phyloP scores from a whole-genome alignment of 2,113 vertebrate species.

The Mormyrus lacerda region DNA sequence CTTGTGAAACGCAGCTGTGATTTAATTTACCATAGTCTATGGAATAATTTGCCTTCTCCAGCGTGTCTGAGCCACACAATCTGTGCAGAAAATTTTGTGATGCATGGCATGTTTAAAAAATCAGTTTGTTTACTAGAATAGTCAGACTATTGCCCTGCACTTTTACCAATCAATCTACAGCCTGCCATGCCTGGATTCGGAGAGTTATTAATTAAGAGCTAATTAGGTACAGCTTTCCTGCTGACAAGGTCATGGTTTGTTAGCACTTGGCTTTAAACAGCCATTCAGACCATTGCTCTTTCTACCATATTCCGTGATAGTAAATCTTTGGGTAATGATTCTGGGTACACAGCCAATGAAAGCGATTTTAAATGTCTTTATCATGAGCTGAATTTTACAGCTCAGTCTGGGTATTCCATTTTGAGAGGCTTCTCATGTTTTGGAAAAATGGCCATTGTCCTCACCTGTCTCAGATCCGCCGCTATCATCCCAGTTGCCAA shows the following conservation, averaged over 20 bases:
- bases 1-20: not conserved
- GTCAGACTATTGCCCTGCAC: not conserved
- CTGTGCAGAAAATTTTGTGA: not conserved
- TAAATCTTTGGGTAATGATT: not conserved
- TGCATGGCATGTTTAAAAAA: not conserved
- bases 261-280: not conserved
- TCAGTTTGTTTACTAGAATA: not conserved
- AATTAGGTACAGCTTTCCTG: not conserved
- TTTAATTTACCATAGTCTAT: not conserved
- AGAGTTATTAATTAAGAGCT: not conserved
- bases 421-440: not conserved
- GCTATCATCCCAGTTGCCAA: not conserved
- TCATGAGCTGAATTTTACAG: not conserved
- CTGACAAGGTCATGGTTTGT: not conserved
- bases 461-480: not conserved
- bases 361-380: not conserved
- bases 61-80: not conserved
- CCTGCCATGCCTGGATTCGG: not conserved
- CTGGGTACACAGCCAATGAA: not conserved
- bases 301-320: not conserved
- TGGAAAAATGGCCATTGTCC: not conserved
- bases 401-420: not conserved
- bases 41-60: not conserved
- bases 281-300: not conserved
- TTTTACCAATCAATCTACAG: not conserved